A percentile compares a stretch with the other conserved stretches of the same genome.
phyloP scores from a whole-genome alignment of 2,888 invertebrate genomes.

The Arctia plantaginis region DNA sequence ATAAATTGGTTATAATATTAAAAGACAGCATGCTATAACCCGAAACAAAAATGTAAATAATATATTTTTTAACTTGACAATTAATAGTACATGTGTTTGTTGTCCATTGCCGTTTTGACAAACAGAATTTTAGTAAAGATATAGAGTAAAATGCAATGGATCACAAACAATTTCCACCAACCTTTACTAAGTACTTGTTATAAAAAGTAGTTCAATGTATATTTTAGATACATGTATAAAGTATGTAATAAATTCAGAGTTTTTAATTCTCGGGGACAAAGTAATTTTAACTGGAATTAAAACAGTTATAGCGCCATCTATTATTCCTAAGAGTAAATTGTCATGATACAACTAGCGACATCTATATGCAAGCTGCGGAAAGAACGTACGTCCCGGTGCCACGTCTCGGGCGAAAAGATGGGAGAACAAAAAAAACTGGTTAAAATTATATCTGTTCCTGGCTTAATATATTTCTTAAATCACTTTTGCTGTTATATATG shows the following conservation, averaged over 20 bases:
- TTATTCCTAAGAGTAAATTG: not conserved
- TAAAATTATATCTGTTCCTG: slow-evolving; percentile 18
- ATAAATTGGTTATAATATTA: slow-evolving; percentile 16
- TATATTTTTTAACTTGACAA: slow-evolving; percentile 16
- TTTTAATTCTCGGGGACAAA: not conserved
- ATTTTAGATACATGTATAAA: slow-evolving; percentile 68
- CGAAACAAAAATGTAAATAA: slow-evolving; percentile 32
- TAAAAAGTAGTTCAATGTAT: slow-evolving; percentile 49
- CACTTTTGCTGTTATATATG: slow-evolving; percentile 21
- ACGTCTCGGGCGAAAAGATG: not conserved
- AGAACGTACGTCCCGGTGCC: not conserved
- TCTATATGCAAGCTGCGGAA: not conserved
- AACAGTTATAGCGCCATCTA: not conserved
- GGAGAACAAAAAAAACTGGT: too few species aligned
- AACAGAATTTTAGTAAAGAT: not conserved
- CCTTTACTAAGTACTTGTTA: slow-evolving; percentile 29
- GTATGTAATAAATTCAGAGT: not conserved
- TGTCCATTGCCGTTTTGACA: slow-evolving; percentile 14
- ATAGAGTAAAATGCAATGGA: slow-evolving; percentile 15
- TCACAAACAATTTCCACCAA: slow-evolving; percentile 6
- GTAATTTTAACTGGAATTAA: not conserved
- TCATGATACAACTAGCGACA: not conserved
- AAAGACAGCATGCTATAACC: slow-evolving; percentile 36
- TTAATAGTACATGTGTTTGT: slow-evolving; percentile 9
- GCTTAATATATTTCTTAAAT: slow-evolving; percentile 37